Percentiles rank a stretch among this genome's conserved stretches.
Evolutionary conservation across 2,888 invertebrate genomes (phyloP).

Genomic region (Eudasyphora cyanicolor): DNA sequence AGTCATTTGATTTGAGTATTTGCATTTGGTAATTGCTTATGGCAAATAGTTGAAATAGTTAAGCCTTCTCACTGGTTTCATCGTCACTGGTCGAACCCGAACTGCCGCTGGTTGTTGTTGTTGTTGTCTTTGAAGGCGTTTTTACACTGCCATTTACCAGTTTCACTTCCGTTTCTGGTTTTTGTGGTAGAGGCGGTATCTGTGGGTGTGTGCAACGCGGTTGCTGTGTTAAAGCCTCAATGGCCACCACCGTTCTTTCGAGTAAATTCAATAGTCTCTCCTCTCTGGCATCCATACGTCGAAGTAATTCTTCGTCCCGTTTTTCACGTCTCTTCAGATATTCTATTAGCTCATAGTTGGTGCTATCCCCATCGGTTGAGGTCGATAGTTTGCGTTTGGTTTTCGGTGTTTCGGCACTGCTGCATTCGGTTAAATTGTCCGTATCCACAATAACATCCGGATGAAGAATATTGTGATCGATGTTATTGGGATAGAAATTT

Average conservation of each 20-base stretch:
- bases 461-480: conserved; percentile 77
- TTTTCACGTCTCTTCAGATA: conserved; percentile 79
- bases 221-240: conserved; percentile 77
- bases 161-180: conserved; percentile 12
- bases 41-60: no score
- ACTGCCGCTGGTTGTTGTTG: conserved; percentile 24
- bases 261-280: conserved; percentile 77
- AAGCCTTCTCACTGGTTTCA: conserved; percentile 40
- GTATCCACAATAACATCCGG: conserved; percentile 80
- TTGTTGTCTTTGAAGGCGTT: no score
- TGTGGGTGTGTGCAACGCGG: conserved; percentile 28
- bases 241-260: conserved; percentile 79
- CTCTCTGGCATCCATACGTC: conserved; percentile 79
- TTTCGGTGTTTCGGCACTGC: conserved; percentile 71
- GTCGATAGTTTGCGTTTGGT: conserved; percentile 78
- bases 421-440: conserved; percentile 78
- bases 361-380: conserved; percentile 79
- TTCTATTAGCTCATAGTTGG: conserved; percentile 79
- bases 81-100: conserved; percentile 12
- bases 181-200: neutral
- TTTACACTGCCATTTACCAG: conserved; percentile 14
- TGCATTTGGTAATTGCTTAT: conserved; percentile 8
- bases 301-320: conserved; percentile 78
- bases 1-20: conserved; percentile 54
- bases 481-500: conserved; percentile 76